Base-by-base conservation (phyloP, 1,140 invertebrate genomes). In the Nasonia giraulti region DNA sequence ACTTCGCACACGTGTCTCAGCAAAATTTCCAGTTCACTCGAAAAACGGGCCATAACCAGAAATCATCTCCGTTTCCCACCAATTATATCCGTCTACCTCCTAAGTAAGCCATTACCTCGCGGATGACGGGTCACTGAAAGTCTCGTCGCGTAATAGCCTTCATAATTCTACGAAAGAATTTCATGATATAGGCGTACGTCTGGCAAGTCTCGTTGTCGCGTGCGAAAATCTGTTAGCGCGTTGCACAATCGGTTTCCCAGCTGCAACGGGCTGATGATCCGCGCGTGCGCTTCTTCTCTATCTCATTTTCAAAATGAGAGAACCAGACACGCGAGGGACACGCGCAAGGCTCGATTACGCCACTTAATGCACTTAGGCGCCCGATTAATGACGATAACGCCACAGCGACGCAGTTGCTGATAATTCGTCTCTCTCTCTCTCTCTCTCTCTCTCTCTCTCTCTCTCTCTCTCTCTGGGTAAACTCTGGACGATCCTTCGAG, bases 221-320 rank as follows among this genome's bases (percentile, higher is more conserved):
- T 5, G 55, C 20, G 20, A 62, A 62, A 62, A 62, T 62, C 55
- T n/a, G 6, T n/a, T 7, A 17, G 4, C 55, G 17, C 20, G 20
- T 76, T 47, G 14, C 40, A 47, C 40, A 76, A 76, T 76, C n/a
- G 40, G 33, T 76, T 76, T 76, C 40, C 73, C 73, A 40, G 20
- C 37, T 50, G 47, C 12, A 50, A 37, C 71, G 33, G 31, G 31
- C 71, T 37, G 14, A 20, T 73, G 14, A 44, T 14, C 14, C 73
- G 20, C 37, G 37, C 37, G 17, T 75, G 17, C 33, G 37, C 33
- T 44, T 75, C n/a, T 11, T 20, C 50, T 55, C 12, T 17, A n/a
- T 75, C 20, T 74, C 37, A 75, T 75, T 75, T 55, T 55, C 50
- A 14, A 55, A 14, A 55, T 55, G 40, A 44, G 40, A 44, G 40